A percentile compares a stretch with the other conserved stretches of the same genome.
Evolutionary conservation across 2,888 invertebrate genomes (phyloP).

Genomic region (Calameuta filiformis): DNA sequence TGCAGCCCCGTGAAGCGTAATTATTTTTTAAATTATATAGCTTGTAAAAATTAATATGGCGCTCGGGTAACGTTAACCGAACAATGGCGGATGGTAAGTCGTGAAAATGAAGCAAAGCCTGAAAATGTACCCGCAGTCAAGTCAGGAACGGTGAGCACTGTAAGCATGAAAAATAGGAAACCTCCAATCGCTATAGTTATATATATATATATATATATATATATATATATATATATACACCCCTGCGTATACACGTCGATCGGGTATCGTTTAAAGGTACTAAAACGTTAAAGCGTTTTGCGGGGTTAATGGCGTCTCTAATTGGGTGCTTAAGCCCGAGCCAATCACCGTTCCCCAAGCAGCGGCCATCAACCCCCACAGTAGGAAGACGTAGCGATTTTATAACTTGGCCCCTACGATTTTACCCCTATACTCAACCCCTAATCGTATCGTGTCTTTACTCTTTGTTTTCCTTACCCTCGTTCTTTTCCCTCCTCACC

Average conservation of each 20-base stretch:
- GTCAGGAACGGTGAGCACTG: no score
- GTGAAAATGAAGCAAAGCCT: no score
- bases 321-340: slow-evolving; percentile 22
- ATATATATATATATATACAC: no score
- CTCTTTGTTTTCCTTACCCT: slow-evolving; percentile 1
- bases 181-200: no score
- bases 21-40: no score
- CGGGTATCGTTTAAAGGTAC: slow-evolving; percentile 25
- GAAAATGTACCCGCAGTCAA: no score
- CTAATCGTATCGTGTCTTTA: neutral
- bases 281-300: slow-evolving; percentile 20
- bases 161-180: no score
- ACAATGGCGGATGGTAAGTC: no score
- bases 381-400: slow-evolving; percentile 7
- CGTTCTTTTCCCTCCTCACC: neutral
- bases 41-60: no score
- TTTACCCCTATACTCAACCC: neutral
- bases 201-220: no score
- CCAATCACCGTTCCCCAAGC: slow-evolving; percentile 17
- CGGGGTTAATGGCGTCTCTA: slow-evolving; percentile 23
- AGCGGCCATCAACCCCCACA: slow-evolving; percentile 4
- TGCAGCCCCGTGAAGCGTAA: no score
- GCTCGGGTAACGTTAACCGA: no score
- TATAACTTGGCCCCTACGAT: slow-evolving; percentile 17
- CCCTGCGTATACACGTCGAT: neutral